Evolutionary conservation across 2,113 vertebrate genomes (phyloP).

Genomic region (Ailurus styani): DNA sequence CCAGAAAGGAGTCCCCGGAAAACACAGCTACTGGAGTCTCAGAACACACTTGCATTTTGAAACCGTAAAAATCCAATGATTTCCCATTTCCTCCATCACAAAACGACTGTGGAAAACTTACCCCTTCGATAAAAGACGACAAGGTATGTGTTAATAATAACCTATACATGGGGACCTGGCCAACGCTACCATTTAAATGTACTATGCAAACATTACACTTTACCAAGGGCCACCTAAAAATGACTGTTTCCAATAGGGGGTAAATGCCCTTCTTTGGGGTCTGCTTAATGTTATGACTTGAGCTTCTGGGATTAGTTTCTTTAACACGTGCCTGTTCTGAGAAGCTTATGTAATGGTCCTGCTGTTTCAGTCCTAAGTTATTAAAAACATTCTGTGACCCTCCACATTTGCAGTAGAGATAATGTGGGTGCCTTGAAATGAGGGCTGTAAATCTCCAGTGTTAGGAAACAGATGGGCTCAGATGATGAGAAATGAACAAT

Average conservation of each 20-base stretch:
- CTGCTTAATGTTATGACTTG: conserved; percentile 12
- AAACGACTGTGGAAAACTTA: not conserved
- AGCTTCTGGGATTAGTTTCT: conserved; percentile 36
- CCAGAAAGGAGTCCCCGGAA: not conserved
- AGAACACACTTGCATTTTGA: not conserved
- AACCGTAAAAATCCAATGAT: not conserved
- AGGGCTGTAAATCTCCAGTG: not conserved
- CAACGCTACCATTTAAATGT: not conserved
- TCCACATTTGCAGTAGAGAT: conserved; percentile 11
- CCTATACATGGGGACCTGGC: not conserved
- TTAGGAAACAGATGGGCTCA: not conserved
- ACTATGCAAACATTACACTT: not conserved
- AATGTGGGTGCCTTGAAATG: not conserved
- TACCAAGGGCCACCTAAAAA: not conserved
- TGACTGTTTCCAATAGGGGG: not conserved
- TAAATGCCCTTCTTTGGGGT: not conserved
- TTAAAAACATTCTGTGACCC: not conserved
- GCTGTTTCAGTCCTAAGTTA: not conserved
- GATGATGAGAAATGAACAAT: not conserved
- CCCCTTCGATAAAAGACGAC: not conserved
- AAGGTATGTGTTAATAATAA: not conserved
- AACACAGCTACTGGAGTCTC: not conserved
- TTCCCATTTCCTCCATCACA: not conserved
- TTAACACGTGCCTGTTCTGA: not conserved
- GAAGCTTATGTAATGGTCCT: not conserved